Percentiles rank a stretch among this genome's conserved stretches.
Evolutionary conservation across 2,888 invertebrate species (phyloP).

Genomic region (Shargacucullia verbasci): DNA sequence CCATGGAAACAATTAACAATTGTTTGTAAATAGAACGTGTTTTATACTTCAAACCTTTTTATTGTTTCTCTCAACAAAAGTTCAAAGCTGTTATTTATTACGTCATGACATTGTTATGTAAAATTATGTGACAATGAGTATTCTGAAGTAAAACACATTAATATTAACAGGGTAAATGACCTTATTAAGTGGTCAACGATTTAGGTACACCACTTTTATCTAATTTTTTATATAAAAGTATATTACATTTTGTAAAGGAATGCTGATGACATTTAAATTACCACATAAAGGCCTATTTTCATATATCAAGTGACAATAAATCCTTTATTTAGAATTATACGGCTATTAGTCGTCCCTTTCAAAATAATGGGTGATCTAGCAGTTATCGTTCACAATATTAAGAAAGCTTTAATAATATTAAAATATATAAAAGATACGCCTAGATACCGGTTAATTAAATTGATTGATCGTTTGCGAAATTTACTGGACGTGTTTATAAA

Average conservation of each 20-base stretch:
- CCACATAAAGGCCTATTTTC: constrained; percentile 6
- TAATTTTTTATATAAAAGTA: constrained; percentile 4
- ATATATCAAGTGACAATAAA: constrained; percentile 18
- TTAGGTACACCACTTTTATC: not conserved
- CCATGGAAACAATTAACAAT: too few species aligned
- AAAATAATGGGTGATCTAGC: constrained; percentile 6
- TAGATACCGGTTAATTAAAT: constrained; percentile 21
- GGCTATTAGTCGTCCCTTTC: constrained; percentile 14
- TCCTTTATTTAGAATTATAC: constrained; percentile 5
- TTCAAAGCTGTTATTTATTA: constrained; percentile 4
- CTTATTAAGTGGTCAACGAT: not conserved
- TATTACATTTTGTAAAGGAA: not conserved
- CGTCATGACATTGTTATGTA: constrained; percentile 5
- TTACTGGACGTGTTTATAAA: constrained; percentile 1
- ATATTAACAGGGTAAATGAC: not conserved
- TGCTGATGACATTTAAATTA: constrained; percentile 5
- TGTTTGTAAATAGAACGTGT: constrained; percentile 15
- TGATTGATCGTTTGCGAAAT: constrained; percentile 26
- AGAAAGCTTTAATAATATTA: constrained; percentile 30
- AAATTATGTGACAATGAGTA: constrained; percentile 16
- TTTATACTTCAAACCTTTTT: not conserved
- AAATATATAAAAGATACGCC: not conserved
- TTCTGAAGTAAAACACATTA: constrained; percentile 1
- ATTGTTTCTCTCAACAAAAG: not conserved
- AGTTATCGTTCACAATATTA: constrained; percentile 22